These are phyloP conservation scores for Crypturellus tataupa DNA, from an alignment of 2,797 vertebrate species.

Conservation along the genomic window DNA sequence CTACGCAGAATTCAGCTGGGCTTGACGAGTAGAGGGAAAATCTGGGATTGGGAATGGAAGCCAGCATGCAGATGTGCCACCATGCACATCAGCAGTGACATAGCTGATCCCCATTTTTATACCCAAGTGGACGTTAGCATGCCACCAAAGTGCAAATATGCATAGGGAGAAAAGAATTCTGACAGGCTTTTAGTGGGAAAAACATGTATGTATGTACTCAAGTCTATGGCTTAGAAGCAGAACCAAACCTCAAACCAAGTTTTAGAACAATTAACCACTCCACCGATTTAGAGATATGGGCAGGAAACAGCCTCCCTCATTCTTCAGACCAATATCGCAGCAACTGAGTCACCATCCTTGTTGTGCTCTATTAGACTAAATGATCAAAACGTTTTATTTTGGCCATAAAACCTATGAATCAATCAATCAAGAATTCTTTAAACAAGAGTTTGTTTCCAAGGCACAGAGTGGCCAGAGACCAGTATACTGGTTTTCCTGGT, in stretches of 20 bases:
- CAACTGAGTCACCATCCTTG: neutral
- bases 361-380: neutral
- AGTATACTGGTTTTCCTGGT: no score
- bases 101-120: neutral
- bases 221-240: neutral
- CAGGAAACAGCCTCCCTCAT: neutral
- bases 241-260: slow-evolving; percentile 15
- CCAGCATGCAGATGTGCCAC: accelerated
- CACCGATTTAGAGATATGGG: neutral
- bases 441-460: neutral
- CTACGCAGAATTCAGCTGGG: neutral
- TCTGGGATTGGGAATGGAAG: neutral
- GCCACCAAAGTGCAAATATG: neutral
- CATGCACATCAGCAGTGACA: neutral
- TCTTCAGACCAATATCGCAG: neutral
- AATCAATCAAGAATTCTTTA: neutral
- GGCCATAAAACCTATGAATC: neutral
- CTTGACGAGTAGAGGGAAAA: neutral
- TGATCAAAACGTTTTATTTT: neutral
- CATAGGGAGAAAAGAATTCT: neutral
- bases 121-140: neutral
- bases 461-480: neutral
- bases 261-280: neutral
- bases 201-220: neutral
- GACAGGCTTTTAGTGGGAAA: neutral